Evolutionary conservation across 2,888 invertebrate genomes (phyloP).

Genomic region (Parnassius apollo): DNA sequence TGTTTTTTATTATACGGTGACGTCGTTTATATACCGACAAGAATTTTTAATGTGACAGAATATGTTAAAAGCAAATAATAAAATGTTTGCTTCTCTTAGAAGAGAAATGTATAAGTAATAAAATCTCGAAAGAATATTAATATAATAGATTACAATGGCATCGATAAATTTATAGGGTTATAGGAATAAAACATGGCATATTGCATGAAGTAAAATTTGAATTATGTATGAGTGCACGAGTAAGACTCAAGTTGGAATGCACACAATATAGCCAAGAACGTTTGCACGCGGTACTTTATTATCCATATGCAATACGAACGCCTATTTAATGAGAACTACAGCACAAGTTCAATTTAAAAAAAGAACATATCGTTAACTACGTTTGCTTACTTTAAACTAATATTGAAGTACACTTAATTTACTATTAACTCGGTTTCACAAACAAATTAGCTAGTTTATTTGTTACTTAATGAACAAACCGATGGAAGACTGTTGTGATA

Average conservation of each 20-base stretch:
- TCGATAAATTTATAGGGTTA: neutral
- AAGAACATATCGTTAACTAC: no score
- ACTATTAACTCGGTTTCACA: no score
- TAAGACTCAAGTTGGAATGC: slow-evolving; percentile 43
- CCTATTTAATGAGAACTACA: slow-evolving; percentile 1
- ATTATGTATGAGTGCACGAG: slow-evolving; percentile 56
- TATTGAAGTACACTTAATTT: no score
- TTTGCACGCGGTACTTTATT: slow-evolving; percentile 4
- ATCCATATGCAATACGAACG: slow-evolving; percentile 18
- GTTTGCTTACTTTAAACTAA: no score
- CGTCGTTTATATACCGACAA: no score
- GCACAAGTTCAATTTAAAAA: neutral
- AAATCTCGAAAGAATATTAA: neutral
- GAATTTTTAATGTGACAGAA: neutral
- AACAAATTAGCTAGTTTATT: no score
- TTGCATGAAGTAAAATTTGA: slow-evolving; percentile 41
- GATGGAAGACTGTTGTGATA: no score
- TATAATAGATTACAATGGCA: slow-evolving; percentile 1
- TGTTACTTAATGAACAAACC: no score
- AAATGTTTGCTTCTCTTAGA: neutral
- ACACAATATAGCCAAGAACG: slow-evolving; percentile 43
- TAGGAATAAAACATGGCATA: neutral
- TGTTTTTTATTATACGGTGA: no score
- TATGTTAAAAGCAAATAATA: neutral
- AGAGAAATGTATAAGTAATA: neutral